Evolutionary conservation across 2,113 vertebrate species (phyloP).

Genomic region (Grantiella picta): DNA sequence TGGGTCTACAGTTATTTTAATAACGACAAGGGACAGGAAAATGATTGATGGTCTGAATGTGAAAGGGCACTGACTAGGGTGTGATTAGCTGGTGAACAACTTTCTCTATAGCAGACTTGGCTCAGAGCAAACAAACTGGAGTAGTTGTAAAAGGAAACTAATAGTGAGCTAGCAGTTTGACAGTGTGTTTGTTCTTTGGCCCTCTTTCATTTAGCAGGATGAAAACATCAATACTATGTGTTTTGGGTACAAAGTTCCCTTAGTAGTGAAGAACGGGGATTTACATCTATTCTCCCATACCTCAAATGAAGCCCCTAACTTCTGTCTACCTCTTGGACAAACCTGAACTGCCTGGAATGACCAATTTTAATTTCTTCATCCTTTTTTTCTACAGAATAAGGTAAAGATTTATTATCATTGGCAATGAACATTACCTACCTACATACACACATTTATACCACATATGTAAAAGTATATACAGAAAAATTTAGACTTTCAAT

Average conservation of each 20-base stretch:
- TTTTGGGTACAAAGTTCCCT: not conserved
- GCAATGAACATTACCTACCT: not conserved
- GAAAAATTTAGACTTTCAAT: not conserved
- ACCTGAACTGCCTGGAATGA: not conserved
- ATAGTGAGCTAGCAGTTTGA: not conserved
- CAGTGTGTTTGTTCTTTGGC: not conserved
- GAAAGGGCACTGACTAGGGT: not conserved
- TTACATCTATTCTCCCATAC: not conserved
- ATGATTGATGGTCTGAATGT: not conserved
- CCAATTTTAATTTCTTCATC: not conserved
- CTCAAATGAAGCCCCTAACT: not conserved
- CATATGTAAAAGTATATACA: not conserved
- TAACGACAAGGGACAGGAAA: not conserved
- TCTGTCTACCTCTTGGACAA: not conserved
- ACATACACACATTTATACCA: rapidly evolving
- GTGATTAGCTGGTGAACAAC: not conserved
- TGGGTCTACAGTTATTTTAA: not conserved
- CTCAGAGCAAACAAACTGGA: not conserved
- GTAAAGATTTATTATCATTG: not conserved
- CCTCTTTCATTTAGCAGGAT: not conserved
- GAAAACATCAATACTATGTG: not conserved
- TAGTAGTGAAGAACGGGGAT: not conserved
- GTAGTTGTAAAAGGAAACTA: not conserved
- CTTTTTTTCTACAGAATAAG: not conserved
- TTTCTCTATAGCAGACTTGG: not conserved